Evolutionary conservation across 2,888 invertebrate genomes (phyloP).

Genomic region (Drosophila neonasuta): DNA sequence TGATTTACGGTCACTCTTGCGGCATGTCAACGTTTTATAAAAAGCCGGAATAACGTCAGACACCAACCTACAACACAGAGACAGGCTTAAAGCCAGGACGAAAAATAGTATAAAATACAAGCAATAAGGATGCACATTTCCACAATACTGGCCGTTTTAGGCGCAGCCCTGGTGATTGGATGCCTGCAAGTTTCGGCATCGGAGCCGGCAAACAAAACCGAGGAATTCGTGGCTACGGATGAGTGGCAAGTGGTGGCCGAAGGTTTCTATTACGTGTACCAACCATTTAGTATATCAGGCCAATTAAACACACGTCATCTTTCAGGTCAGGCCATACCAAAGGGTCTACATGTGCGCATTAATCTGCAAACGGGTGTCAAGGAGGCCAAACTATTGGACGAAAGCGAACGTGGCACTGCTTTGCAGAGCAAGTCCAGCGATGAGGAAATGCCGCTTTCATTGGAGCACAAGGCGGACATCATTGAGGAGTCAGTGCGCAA

Average conservation of each 20-base stretch:
- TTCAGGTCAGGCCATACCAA: slow-evolving; percentile 87
- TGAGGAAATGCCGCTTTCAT: slow-evolving; percentile 48
- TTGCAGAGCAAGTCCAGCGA: slow-evolving; percentile 51
- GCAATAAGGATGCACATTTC: slow-evolving; percentile 17
- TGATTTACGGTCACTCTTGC: neutral
- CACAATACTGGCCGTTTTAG: slow-evolving; percentile 1
- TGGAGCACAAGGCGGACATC: slow-evolving; percentile 77
- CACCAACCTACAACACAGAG: neutral
- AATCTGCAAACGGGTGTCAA: slow-evolving; percentile 89
- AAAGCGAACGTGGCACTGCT: slow-evolving; percentile 78
- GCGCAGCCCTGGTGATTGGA: slow-evolving; percentile 18
- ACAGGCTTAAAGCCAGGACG: neutral
- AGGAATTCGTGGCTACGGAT: slow-evolving; percentile 84
- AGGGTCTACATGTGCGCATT: slow-evolving; percentile 89
- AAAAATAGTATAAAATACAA: neutral
- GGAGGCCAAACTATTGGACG: slow-evolving; percentile 89
- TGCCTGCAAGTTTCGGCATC: slow-evolving; percentile 18
- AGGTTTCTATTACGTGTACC: slow-evolving; percentile 81
- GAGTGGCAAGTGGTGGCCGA: slow-evolving; percentile 86
- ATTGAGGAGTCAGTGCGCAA: slow-evolving; percentile 83
- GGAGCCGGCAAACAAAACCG: slow-evolving; percentile 46
- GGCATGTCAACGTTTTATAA: slow-evolving; percentile 31
- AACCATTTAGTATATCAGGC: slow-evolving; percentile 1
- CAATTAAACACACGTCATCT: slow-evolving; percentile 6
- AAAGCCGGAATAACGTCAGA: slow-evolving; percentile 22